A percentile compares a stretch with the other conserved stretches of the same genome.
These are phyloP conservation scores for Sitta carolinensis DNA, from an alignment of 2,797 vertebrate genomes.

Conservation along the genomic window DNA sequence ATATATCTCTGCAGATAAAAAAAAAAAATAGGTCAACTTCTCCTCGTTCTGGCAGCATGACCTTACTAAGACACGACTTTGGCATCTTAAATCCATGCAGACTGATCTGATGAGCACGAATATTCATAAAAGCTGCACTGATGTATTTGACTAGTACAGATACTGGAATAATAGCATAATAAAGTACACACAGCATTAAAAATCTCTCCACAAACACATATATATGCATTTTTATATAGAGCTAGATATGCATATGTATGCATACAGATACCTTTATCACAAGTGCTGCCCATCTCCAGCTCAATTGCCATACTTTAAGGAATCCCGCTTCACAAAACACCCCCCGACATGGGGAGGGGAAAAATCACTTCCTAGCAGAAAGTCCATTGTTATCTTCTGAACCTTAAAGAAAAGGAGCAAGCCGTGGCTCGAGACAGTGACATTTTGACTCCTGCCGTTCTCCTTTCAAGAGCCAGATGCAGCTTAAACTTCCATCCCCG, in stretches of 20 bases:
- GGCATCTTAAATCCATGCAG: conserved; percentile 60
- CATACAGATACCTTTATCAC: conserved; percentile 89
- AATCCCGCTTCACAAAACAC: conserved; percentile 75
- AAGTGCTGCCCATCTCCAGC: conserved; percentile 94
- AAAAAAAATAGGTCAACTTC: conserved; percentile 71
- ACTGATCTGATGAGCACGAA: conserved; percentile 11
- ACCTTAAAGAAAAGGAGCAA: conserved; percentile 58
- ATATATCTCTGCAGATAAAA: conserved; percentile 66
- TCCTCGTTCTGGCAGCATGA: conserved; percentile 65
- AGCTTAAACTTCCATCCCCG: conserved; percentile 72
- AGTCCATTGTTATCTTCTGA: conserved; percentile 75
- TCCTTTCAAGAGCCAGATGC: conserved; percentile 66
- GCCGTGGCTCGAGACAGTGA: conserved; percentile 64
- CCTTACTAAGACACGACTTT: conserved; percentile 69
- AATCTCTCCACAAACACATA: conserved; percentile 22
- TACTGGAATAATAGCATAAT: neutral
- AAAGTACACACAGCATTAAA: neutral
- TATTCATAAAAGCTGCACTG: conserved; percentile 30
- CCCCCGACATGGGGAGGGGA: conserved; percentile 55
- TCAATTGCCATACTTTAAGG: conserved; percentile 73
- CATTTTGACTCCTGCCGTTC: conserved; percentile 70
- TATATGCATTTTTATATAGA: neutral
- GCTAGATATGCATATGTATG: conserved; percentile 21
- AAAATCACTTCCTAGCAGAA: conserved; percentile 71
- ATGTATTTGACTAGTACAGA: neutral